Conservation (phyloP, 1,140 invertebrate species). For the Brachionus asplanchnoidis region DNA sequence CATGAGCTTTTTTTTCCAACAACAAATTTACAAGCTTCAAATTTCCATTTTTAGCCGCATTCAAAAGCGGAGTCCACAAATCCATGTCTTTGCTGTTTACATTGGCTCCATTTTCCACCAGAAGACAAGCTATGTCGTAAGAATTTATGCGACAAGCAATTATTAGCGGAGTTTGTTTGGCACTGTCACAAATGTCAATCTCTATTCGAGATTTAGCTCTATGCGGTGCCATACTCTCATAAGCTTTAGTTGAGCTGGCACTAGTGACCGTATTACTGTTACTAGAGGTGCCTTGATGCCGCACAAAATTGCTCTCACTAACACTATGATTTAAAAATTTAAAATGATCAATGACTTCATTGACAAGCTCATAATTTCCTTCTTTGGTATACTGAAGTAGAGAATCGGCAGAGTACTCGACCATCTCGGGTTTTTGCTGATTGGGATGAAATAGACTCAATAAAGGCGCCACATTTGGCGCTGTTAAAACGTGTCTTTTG, state of each 20-base stretch:
- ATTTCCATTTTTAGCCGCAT: conserved; percentile 82
- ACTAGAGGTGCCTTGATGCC: background rate
- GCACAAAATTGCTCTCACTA: conserved; percentile 2
- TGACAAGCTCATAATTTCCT: conserved; percentile 9
- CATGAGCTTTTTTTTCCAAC: conserved; percentile 75
- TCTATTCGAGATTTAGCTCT: background rate
- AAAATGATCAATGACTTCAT: conserved; percentile 9
- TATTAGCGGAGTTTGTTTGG: conserved; percentile 84
- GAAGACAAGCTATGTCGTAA: conserved; percentile 71
- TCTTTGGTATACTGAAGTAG: conserved; percentile 6
- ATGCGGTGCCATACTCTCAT: background rate
- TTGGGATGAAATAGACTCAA: background rate
- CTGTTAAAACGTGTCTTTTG: background rate
- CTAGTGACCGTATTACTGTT: conserved; percentile 15
- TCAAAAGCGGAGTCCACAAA: conserved; percentile 83
- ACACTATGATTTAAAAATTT: conserved; percentile 17
- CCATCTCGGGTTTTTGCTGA: background rate
- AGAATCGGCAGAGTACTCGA: background rate
- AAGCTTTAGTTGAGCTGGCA: background rate
- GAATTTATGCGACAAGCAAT: conserved; percentile 75
- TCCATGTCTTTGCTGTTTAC: conserved; percentile 84
- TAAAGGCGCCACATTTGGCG: background rate
- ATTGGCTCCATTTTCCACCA: conserved; percentile 78
- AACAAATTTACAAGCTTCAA: conserved; percentile 74
- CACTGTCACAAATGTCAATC: conserved; percentile 60